A percentile compares a stretch with the other conserved stretches of the same genome.
These are phyloP conservation scores for Seriola aureovittata DNA, from an alignment of 2,113 vertebrate genomes.

Conservation along the genomic window DNA sequence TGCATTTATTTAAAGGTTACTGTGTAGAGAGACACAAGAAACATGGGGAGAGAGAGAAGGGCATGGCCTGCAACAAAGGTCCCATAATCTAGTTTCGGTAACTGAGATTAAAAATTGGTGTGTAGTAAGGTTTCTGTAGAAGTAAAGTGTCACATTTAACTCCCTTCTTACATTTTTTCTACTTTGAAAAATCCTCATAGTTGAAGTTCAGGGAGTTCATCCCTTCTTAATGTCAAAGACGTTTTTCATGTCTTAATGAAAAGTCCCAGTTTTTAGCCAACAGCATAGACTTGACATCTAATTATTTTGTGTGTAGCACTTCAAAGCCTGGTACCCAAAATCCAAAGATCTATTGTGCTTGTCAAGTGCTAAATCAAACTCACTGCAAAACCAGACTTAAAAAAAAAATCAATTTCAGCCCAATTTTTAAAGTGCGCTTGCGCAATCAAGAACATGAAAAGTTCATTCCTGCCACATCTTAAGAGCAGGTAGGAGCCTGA, in stretches of 20 bases:
- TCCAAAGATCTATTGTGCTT: conserved; percentile 40
- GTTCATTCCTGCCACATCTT: conserved; percentile 31
- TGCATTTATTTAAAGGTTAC: no score
- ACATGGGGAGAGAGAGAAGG: no score
- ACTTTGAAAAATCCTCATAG: conserved; percentile 9
- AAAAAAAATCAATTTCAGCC: conserved; percentile 24
- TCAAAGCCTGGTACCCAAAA: conserved; percentile 33
- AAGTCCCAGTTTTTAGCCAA: conserved; percentile 18
- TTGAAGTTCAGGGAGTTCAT: conserved; percentile 34
- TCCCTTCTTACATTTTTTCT: conserved; percentile 3
- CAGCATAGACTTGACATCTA: conserved; percentile 31
- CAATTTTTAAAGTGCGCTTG: conserved; percentile 41
- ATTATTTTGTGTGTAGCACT: conserved; percentile 45
- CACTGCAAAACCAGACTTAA: conserved; percentile 26
- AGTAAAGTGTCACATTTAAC: not conserved
- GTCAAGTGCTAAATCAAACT: conserved; percentile 52
- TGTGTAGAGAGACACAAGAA: no score
- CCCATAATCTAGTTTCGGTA: conserved; percentile 5
- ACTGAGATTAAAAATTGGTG: not conserved
- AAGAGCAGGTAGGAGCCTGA: conserved; percentile 23
- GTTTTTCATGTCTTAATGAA: conserved; percentile 31
- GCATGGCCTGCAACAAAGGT: no score
- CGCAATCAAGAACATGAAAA: conserved; percentile 49
- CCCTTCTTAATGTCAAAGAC: not conserved
- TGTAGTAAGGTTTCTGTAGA: not conserved